Evolutionary conservation across 2,113 vertebrate genomes (phyloP), one percentile per base, ranked within the genome.

Genomic region (Ursus arctos): DNA sequence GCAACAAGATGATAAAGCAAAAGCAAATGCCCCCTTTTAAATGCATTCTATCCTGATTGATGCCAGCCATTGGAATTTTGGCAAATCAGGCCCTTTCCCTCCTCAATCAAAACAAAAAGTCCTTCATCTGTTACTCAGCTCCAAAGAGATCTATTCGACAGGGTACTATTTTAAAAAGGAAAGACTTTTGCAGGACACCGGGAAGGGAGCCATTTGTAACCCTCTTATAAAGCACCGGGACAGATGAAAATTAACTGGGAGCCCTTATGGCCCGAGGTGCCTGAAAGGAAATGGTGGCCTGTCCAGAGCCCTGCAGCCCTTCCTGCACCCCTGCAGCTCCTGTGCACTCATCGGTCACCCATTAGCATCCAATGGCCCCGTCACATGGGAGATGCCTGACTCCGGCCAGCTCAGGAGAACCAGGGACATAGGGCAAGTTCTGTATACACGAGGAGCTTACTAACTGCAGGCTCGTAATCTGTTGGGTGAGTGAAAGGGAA

Each of bases 381-480:
- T 72, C 93, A 93, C 59, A 49, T 1, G 86, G 86, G 57, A 96
- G 88, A 92, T 67, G 53, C 49, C 72, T 57, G 59, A 51, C 77
- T 92, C 82, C 21, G 43, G 82, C 76, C 92, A 91, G 67, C 36
- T 97, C 40, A 40, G 95, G 94, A 79, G 92, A 92, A 88, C 28
- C 72, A 10, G 49, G 65, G 21, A 57, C 6, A 1, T 8, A 28
- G 9, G 61, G 71, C 47, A 94, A 81, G 55, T 26, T 47, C 90
- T 96, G 76, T 65, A 3, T 2, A 0, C 28, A 9, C 13, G 76
- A 80, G n/a, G 77, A 57, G 40, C 31, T 53, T 49, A 61, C 53
- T 51, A 85, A 49, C 14, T 43, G 40, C 49, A 77, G 77, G 51
- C 65, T 91, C 53, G 33, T 65, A 12, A 72, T 40, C 33, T 43